Conservation (phyloP, 1,140 invertebrate genomes). For the Drosophila carrolli region DNA sequence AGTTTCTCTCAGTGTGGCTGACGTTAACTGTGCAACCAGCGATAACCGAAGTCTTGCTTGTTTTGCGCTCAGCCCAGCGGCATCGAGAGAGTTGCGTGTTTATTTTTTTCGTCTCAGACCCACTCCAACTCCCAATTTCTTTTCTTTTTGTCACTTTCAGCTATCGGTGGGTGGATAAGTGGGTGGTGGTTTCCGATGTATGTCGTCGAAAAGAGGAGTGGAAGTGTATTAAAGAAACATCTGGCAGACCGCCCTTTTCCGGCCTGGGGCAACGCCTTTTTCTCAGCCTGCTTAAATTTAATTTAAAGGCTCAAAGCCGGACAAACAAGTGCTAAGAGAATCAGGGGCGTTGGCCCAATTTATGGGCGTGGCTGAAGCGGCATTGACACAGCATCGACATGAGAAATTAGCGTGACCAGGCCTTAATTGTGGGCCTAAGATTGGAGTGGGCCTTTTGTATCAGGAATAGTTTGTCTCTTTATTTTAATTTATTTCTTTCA, state of each 20-base stretch:
- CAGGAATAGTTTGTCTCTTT: too few relatives aligned
- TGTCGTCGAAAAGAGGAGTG: conserved; percentile 6
- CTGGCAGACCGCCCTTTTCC: conserved; percentile 45
- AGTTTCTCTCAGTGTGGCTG: conserved; percentile 46
- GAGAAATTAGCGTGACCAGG: conserved; percentile 67
- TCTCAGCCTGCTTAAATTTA: conserved; percentile 52
- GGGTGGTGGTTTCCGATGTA: conserved; percentile 6
- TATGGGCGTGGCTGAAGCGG: conserved; percentile 47
- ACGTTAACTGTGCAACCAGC: conserved; percentile 61
- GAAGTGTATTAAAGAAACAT: conserved; percentile 72
- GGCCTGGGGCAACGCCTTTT: conserved; percentile 47
- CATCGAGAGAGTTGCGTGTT: conserved; percentile 68
- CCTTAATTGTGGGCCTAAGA: conserved; percentile 53
- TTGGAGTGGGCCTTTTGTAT: background rate
- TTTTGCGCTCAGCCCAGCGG: conserved; percentile 54
- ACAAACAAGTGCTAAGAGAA: conserved; percentile 48
- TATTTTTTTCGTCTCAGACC: conserved; percentile 65
- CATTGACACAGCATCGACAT: conserved; percentile 56
- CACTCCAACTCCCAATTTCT: conserved; percentile 10
- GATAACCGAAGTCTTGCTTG: conserved; percentile 70
- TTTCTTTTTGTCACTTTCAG: conserved; percentile 62
- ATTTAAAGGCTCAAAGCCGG: conserved; percentile 42
- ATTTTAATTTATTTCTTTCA: too few relatives aligned
- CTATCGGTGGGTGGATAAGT: conserved; percentile 28
- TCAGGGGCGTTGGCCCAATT: conserved; percentile 26